Conservation (phyloP, 2,113 vertebrate species). For the Siphamia tubifer region DNA sequence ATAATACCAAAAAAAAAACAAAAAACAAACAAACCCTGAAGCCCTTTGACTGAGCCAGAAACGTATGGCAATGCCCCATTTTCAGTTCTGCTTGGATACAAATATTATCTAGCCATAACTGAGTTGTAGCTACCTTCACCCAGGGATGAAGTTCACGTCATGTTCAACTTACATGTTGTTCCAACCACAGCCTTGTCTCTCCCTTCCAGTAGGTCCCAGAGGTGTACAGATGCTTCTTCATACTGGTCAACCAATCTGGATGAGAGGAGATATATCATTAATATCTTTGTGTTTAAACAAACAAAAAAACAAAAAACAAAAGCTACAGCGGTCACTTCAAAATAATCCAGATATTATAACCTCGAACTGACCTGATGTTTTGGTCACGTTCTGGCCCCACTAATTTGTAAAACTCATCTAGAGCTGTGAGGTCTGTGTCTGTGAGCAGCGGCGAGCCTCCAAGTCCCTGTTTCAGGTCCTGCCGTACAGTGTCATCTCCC, state of each 20-base stretch:
- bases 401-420: constrained; percentile 97
- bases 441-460: constrained; percentile 84
- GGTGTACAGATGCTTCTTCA: constrained; percentile 91
- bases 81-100: too few species aligned
- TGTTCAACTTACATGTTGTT: constrained; percentile 91
- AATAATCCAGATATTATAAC: neutral
- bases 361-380: constrained; percentile 83
- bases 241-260: constrained; percentile 91
- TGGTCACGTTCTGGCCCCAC: constrained; percentile 93
- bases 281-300: neutral
- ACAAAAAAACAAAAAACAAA: neutral
- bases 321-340: neutral
- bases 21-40: too few species aligned
- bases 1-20: too few species aligned
- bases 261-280: neutral
- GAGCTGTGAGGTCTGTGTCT: constrained; percentile 84
- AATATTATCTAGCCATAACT: too few species aligned
- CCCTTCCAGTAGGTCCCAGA: constrained; percentile 95
- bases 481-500: constrained; percentile 90
- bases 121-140: neutral
- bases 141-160: neutral
- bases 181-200: constrained; percentile 94
- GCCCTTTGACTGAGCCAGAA: too few species aligned
- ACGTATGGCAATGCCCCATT: too few species aligned
- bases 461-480: constrained; percentile 88